Conservation (phyloP, 1,140 invertebrate genomes). For the Bombus fervidus region DNA sequence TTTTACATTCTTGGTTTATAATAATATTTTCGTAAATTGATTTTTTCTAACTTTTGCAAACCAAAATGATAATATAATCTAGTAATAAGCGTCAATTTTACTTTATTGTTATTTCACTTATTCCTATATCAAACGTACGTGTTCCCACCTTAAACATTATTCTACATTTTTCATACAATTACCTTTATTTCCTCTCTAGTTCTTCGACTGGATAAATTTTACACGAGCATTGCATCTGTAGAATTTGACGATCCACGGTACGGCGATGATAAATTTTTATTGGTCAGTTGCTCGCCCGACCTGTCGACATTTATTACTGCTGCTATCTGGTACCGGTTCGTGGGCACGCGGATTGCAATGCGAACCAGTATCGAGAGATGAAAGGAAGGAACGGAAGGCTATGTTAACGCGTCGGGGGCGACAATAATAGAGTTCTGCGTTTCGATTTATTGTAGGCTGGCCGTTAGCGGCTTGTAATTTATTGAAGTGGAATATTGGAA, state of each 20-base stretch:
- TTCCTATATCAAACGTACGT: neutral
- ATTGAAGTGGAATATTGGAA: neutral
- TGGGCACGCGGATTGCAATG: constrained; percentile 19
- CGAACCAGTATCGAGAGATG: constrained; percentile 12
- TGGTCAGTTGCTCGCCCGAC: constrained; percentile 9
- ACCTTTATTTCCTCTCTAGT: neutral
- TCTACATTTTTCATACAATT: neutral
- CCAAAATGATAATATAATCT: neutral
- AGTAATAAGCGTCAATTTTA: neutral
- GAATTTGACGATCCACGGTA: neutral
- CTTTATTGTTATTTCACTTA: neutral
- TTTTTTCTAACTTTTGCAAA: neutral
- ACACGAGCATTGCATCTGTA: neutral
- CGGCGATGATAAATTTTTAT: constrained; percentile 12
- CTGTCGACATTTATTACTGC: constrained; percentile 23
- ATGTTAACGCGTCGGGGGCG: constrained; percentile 9
- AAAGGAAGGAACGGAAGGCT: constrained; percentile 22
- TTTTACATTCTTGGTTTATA: neutral
- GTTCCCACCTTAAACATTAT: neutral
- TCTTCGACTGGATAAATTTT: too few relatives aligned
- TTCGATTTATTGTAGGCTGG: constrained; percentile 1
- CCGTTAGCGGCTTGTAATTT: constrained; percentile 1
- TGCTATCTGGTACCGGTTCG: constrained; percentile 27
- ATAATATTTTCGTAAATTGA: neutral
- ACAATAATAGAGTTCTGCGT: constrained; percentile 29